Conservation (phyloP, 2,113 vertebrate genomes). For the Chaenogobius annularis region DNA sequence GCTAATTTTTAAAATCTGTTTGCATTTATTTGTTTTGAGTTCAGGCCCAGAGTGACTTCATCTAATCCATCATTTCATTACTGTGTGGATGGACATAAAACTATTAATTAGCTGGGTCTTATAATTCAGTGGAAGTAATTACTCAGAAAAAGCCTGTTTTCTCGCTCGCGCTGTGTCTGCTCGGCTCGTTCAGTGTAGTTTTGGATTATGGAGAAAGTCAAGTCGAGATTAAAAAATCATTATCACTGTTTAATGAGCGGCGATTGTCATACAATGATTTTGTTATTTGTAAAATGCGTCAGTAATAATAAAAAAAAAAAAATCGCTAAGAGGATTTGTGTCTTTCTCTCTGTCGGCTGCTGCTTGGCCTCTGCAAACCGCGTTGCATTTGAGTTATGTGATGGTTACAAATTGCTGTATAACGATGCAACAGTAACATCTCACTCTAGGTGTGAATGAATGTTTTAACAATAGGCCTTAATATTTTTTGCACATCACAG, state of each 20-base stretch:
- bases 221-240: constrained; percentile 78
- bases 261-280: constrained; percentile 57
- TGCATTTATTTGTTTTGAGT: constrained; percentile 25
- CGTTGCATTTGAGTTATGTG: constrained; percentile 19
- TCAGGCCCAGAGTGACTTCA: constrained; percentile 24
- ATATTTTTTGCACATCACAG: too few relatives aligned
- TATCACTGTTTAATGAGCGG: constrained; percentile 73
- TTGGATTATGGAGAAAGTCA: constrained; percentile 63
- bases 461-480: too few relatives aligned
- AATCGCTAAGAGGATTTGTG: constrained; percentile 60
- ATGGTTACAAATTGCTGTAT: constrained; percentile 32
- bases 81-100: constrained; percentile 39
- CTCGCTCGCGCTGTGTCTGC: constrained; percentile 50
- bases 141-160: constrained; percentile 56
- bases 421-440: constrained; percentile 11
- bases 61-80: constrained; percentile 53
- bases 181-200: constrained; percentile 64
- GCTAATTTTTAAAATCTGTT: constrained; percentile 4
- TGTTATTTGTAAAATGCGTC: constrained; percentile 59
- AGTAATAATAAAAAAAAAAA: constrained; percentile 59
- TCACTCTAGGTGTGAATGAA: not conserved
- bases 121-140: constrained; percentile 71
- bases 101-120: constrained; percentile 72
- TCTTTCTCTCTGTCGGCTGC: constrained; percentile 40
- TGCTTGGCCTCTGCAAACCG: constrained; percentile 27